These are phyloP conservation scores for Terrapene triunguis DNA, from an alignment of 2,113 vertebrate genomes.

Conservation along the genomic window DNA sequence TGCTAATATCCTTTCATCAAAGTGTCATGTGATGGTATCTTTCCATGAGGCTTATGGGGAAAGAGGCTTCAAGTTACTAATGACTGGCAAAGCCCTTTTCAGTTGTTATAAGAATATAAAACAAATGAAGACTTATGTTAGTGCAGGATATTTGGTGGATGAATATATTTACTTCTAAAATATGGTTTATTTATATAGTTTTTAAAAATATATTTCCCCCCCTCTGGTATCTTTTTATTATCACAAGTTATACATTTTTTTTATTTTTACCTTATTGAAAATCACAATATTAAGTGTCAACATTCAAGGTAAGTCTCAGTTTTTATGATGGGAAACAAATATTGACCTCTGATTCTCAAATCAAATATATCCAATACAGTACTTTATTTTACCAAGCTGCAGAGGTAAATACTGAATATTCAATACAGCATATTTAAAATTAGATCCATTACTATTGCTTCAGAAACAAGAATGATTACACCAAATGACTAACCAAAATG, in stretches of 20 bases:
- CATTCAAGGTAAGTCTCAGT: neutral
- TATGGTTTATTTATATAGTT: neutral
- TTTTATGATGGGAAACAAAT: neutral
- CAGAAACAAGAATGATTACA: conserved; percentile 39
- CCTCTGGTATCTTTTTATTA: neutral
- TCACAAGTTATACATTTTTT: neutral
- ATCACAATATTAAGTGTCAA: neutral
- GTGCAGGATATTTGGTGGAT: neutral
- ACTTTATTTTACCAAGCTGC: neutral
- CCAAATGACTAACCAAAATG: conserved; percentile 18
- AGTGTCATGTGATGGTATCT: too few relatives aligned
- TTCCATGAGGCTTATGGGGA: too few relatives aligned
- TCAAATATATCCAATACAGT: conserved; percentile 18
- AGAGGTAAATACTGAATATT: neutral
- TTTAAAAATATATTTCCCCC: neutral
- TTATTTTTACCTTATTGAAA: neutral
- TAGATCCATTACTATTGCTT: conserved; percentile 34
- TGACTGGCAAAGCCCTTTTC: too few relatives aligned
- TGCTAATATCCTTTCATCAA: too few relatives aligned
- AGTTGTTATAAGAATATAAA: too few relatives aligned
- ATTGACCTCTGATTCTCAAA: neutral
- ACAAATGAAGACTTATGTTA: neutral
- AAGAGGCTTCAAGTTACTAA: too few relatives aligned
- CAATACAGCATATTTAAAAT: conserved; percentile 27
- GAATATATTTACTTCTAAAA: neutral